phyloP scores from a whole-genome alignment of 2,113 vertebrate species.

The Oncorhynchus masou region DNA sequence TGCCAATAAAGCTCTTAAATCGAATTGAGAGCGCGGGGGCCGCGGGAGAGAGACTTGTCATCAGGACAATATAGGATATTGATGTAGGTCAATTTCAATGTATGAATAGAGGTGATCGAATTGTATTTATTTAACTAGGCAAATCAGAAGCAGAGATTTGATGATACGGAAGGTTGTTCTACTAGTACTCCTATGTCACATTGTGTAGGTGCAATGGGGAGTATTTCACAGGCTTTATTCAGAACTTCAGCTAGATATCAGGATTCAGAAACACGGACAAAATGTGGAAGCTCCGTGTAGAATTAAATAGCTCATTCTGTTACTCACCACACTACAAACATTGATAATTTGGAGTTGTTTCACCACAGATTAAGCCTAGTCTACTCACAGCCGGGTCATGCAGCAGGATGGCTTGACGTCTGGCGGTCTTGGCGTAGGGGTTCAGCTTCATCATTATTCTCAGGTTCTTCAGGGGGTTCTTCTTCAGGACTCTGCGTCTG shows the following conservation, averaged over 20 bases:
- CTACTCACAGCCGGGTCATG: constrained; percentile 83
- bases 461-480: constrained; percentile 97
- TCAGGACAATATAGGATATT: too few species aligned
- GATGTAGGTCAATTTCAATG: too few species aligned
- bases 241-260: constrained; percentile 74
- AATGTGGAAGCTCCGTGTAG: constrained; percentile 73
- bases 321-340: not conserved
- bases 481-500: constrained; percentile 91
- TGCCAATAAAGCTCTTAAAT: too few species aligned
- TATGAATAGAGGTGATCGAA: too few species aligned
- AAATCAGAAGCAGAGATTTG: too few species aligned
- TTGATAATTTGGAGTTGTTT: too few species aligned
- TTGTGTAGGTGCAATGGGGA: too few species aligned
- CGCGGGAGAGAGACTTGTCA: too few species aligned
- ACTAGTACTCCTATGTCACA: too few species aligned
- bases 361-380: too few species aligned
- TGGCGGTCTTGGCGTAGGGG: constrained; percentile 91
- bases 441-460: constrained; percentile 96
- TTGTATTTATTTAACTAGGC: too few species aligned
- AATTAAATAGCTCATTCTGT: not conserved
- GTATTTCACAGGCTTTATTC: constrained; percentile 26
- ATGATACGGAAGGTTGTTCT: not conserved
- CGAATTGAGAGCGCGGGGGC: too few species aligned
- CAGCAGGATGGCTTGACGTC: constrained; percentile 87
- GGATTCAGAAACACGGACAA: constrained; percentile 76